phyloP scores from a whole-genome alignment of 2,888 invertebrate genomes.

The Hofmannophila pseudospretella region DNA sequence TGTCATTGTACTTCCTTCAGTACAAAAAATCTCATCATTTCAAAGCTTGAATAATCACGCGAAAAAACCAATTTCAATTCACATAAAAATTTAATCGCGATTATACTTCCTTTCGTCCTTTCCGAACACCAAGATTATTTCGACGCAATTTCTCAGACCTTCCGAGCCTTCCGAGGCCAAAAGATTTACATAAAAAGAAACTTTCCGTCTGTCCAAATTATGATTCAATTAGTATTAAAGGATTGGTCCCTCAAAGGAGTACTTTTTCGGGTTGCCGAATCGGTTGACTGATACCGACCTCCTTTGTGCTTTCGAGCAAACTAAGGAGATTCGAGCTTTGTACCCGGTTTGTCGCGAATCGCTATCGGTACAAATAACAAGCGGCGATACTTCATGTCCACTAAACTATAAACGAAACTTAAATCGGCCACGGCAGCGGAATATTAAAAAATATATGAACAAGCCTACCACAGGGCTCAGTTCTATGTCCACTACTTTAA shows the following conservation, averaged over 20 bases:
- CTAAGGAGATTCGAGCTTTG: slow-evolving; percentile 66
- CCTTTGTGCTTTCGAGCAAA: slow-evolving; percentile 71
- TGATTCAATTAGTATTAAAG: slow-evolving; percentile 78
- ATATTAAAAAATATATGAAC: background rate
- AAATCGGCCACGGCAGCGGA: slow-evolving; percentile 19
- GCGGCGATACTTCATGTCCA: slow-evolving; percentile 30
- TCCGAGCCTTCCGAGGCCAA: slow-evolving; percentile 53
- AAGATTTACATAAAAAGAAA: slow-evolving; percentile 77
- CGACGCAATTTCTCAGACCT: slow-evolving; percentile 54
- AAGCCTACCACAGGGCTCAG: slow-evolving; percentile 19
- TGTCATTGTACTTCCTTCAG: background rate
- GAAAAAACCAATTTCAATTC: slow-evolving; percentile 32
- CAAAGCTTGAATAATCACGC: slow-evolving; percentile 18
- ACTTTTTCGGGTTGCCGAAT: slow-evolving; percentile 67
- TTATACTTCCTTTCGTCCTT: slow-evolving; percentile 43
- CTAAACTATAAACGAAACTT: slow-evolving; percentile 17
- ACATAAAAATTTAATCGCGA: slow-evolving; percentile 53
- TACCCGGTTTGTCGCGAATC: slow-evolving; percentile 49
- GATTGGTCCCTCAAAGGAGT: slow-evolving; percentile 70
- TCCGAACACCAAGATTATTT: slow-evolving; percentile 61
- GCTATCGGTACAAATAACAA: slow-evolving; percentile 54
- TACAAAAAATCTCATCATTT: slow-evolving; percentile 9
- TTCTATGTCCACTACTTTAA: slow-evolving; percentile 23
- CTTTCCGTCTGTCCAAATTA: slow-evolving; percentile 69
- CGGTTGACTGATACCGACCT: slow-evolving; percentile 46